Base-by-base conservation (phyloP, 2,797 vertebrate species). In the Parauchenoglanis ngamensis region DNA sequence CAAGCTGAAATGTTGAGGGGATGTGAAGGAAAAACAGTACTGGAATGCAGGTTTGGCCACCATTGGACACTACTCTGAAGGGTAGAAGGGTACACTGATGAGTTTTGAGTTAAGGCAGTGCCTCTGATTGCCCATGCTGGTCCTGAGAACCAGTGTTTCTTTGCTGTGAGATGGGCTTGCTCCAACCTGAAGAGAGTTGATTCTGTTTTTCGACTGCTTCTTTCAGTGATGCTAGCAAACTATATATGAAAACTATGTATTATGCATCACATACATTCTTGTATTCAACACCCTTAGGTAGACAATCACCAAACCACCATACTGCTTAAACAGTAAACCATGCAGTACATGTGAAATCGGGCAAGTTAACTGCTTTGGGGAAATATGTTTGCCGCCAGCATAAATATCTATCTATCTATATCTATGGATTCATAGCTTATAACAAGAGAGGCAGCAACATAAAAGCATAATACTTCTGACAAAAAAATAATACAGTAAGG, bases 401-500 rank as follows among this genome's bases (percentile, higher is more conserved):
- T 63, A 61, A 61, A 63, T 63, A 63, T 31, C 61, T 15, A 15
- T 67, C 63, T n/a, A 28, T 25, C 23, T 65, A 28, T 67, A 40
- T 46, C 72, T 44, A 75, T 49, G 44, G 72, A 44, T 49, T 75
- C 72, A 25, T n/a, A 25, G 70, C 40, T 46, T 73, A 25, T 73
- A 49, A 46, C 40, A 13, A 25, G 72, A 70, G 68, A 73, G 72
- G 44, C 21, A 52, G 72, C 72, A 7, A 75, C 72, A 52, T n/a
- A n/a, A 40, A 23, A 46, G 72, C 72, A 3, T n/a, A 75, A 49
- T 49, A 75, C 23, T 49, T 46, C 44, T 7, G 44, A 49, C 63
- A 0, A n/a, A 5, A 72, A 81, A 59, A 52, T 65, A 80, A 79
- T 63, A 80, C 78, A 79, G 65, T 87, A 86, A 86, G 82, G 81